Evolutionary conservation across 2,888 invertebrate species (phyloP).

Genomic region (Drosophila paracracens): DNA sequence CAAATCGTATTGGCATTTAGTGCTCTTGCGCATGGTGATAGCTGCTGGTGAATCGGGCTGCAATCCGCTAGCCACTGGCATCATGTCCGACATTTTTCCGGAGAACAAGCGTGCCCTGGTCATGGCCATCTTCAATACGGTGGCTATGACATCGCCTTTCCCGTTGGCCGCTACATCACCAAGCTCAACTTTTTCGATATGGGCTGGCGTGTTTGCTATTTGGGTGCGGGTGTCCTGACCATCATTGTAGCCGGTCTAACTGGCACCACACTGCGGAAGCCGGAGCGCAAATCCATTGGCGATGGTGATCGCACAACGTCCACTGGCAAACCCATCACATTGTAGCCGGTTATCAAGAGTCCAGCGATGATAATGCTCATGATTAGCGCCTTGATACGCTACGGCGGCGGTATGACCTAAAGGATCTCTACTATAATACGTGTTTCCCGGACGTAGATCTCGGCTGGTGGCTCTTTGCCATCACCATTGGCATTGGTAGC

Average conservation of each 20-base stretch:
- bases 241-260: constrained; percentile 90
- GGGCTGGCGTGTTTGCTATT: constrained; percentile 94
- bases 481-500: constrained; percentile 92
- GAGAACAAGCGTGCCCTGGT: constrained; percentile 94
- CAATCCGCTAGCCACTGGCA: constrained; percentile 94
- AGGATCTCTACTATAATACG: constrained; percentile 93
- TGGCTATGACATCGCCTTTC: constrained; percentile 96
- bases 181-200: constrained; percentile 90
- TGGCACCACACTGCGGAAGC: constrained; percentile 91
- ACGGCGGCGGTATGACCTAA: constrained; percentile 96
- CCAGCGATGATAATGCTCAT: constrained; percentile 92
- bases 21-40: constrained; percentile 93
- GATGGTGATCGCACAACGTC: constrained; percentile 86
- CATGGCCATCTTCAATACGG: constrained; percentile 97
- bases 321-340: constrained; percentile 86
- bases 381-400: constrained; percentile 94
- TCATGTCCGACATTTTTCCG: constrained; percentile 92
- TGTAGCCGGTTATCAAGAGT: constrained; percentile 91
- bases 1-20: constrained; percentile 95
- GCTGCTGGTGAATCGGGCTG: constrained; percentile 95
- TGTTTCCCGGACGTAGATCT: constrained; percentile 96
- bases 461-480: constrained; percentile 95
- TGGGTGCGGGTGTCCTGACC: constrained; percentile 91
- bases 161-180: constrained; percentile 94
- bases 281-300: constrained; percentile 90